Evolutionary conservation across 1,140 invertebrate species (phyloP), one percentile per base, ranked within the genome.

Genomic region (Drosophila sechellia): DNA sequence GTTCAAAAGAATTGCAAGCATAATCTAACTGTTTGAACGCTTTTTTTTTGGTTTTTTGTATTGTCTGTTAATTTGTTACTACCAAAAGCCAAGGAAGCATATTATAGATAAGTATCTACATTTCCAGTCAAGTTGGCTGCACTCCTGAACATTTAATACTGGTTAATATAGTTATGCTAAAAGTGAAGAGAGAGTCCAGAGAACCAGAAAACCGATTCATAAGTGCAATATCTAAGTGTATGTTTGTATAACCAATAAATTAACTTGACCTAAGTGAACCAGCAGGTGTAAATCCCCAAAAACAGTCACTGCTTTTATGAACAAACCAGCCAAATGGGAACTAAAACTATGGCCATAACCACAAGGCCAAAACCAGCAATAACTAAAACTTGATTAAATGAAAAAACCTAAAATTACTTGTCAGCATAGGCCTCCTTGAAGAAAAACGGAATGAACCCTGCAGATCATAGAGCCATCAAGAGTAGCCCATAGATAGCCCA

Each of bases 21-120:
- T 81, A 70, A 70, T 57, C 63, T 70, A 81, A 72, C 65, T 68
- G 74, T 64, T 78, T 52, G 45, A 63, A 56, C 39, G 71, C 65
- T 50, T 61, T 46, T 56, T 56, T 56, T 52, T 50, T 68, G 3
- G 42, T 20, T 45, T 46, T 58, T 64, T 57, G 13, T 53, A 35
- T 69, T 55, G 49, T 56, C 45, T 50, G 42, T 55, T 71, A 45
- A 58, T 60, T 60, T 37, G 49, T 60, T 60, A 42, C 40, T 17
- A 25, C 39, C 27, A 22, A 31, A 56, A 15, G 8, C 11, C 15
- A 40, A 17, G 13, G 4, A 45, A 42, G 13, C n/a, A 54, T 34
- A 49, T 42, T 64, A 55, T 42, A 35, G 5, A 55, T 58, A 76
- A 22, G 56, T 40, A 74, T 53, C 39, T 60, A 75, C 71, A 43